phyloP scores from a whole-genome alignment of 2,888 invertebrate species.

The Imbricaverruca yamaguchii region DNA sequence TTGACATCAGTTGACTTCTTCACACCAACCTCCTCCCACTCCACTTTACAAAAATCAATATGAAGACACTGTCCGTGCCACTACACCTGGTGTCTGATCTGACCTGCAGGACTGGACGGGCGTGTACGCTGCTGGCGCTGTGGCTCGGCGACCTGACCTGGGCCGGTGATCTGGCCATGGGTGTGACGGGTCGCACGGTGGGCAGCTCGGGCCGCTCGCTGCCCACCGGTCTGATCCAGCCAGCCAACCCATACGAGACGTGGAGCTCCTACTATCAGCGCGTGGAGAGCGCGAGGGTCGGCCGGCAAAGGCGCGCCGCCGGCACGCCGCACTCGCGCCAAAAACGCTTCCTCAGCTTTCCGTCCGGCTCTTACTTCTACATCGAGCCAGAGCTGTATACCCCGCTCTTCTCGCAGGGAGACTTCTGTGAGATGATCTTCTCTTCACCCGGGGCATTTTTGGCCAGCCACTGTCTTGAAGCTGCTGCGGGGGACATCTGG shows the following conservation, averaged over 20 bases:
- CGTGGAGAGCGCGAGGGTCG: background rate
- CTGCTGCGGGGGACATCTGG: no score
- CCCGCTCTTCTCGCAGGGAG: background rate
- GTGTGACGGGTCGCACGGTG: background rate
- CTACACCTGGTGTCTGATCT: no score
- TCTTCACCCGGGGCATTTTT: no score
- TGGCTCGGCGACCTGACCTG: background rate
- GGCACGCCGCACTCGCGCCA: background rate
- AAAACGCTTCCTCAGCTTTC: conserved; percentile 11
- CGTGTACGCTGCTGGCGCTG: no score
- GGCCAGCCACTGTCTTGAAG: no score
- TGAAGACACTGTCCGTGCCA: no score
- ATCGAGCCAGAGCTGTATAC: background rate
- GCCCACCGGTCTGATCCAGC: conserved; percentile 6
- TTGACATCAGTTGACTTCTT: no score
- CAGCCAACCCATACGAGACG: conserved; percentile 9
- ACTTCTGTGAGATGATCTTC: background rate
- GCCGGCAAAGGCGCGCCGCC: background rate
- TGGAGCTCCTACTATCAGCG: background rate
- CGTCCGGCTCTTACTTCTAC: background rate
- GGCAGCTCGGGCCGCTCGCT: background rate
- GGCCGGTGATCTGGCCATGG: background rate
- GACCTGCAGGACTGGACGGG: no score
- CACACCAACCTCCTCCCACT: no score
- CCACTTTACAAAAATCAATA: no score